Evolutionary conservation across 2,113 vertebrate species (phyloP).

Genomic region (Xenopus laevis): DNA sequence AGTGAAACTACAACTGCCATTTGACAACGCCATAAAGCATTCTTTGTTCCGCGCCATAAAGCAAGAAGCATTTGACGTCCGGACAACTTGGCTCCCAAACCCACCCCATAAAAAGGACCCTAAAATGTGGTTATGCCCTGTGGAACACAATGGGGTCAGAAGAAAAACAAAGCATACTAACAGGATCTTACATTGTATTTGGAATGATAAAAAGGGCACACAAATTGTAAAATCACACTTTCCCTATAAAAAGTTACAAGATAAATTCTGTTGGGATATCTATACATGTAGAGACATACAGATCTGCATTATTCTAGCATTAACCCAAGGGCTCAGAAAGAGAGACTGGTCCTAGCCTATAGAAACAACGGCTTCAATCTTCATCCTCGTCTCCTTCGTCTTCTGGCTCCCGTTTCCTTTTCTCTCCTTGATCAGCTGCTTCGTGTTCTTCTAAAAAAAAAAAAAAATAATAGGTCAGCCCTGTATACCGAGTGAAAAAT

Average conservation of each 20-base stretch:
- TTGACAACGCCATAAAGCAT: no score
- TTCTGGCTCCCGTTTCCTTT: conserved; percentile 89
- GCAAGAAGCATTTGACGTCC: no score
- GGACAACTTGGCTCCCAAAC: no score
- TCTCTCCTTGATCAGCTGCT: conserved; percentile 73
- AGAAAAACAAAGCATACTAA: conserved; percentile 50
- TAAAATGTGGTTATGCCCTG: neutral
- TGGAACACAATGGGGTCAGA: conserved; percentile 35
- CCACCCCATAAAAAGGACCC: neutral
- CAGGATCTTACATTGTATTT: conserved; percentile 64
- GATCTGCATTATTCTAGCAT: conserved; percentile 62
- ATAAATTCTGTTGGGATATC: conserved; percentile 66
- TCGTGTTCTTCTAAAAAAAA: conserved; percentile 28
- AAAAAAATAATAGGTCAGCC: no score
- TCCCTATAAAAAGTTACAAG: conserved; percentile 75
- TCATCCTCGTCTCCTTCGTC: conserved; percentile 90
- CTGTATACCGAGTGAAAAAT: no score
- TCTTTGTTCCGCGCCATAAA: no score
- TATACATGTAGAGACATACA: conserved; percentile 68
- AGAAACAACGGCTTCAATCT: conserved; percentile 62
- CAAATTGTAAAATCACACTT: conserved; percentile 76
- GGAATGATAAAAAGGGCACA: conserved; percentile 77
- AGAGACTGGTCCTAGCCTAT: conserved; percentile 38
- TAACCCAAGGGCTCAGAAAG: conserved; percentile 49
- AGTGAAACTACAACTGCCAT: no score